These are phyloP conservation scores for Pelecanus crispus DNA, from an alignment of 2,113 vertebrate species.

Conservation along the genomic window DNA sequence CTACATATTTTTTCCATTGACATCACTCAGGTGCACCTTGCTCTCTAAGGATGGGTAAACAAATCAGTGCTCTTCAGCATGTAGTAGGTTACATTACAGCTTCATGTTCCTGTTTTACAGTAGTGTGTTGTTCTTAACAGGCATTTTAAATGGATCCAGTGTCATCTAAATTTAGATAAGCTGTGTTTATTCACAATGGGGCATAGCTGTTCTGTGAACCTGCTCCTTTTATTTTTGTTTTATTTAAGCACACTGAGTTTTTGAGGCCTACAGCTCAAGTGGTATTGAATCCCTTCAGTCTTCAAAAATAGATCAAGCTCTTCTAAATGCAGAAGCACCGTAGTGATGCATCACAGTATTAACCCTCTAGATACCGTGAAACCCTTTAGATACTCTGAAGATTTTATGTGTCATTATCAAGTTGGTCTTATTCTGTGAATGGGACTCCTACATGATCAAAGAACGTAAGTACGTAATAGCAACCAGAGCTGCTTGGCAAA, in stretches of 20 bases:
- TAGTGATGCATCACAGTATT: neutral
- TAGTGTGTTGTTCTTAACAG: slow-evolving; percentile 9
- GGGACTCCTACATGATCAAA: neutral
- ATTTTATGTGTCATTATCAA: neutral
- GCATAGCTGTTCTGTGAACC: neutral
- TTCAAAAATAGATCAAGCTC: slow-evolving; percentile 17
- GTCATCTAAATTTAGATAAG: slow-evolving; percentile 54
- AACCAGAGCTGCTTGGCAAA: neutral
- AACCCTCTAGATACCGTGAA: neutral
- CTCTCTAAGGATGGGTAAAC: neutral
- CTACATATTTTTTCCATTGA: slow-evolving; percentile 4
- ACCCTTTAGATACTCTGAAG: neutral
- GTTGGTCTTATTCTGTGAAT: neutral
- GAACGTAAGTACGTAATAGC: neutral
- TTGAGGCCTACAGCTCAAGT: neutral
- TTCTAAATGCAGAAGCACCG: neutral
- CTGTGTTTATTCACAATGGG: slow-evolving; percentile 29
- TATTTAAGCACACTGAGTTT: slow-evolving; percentile 11
- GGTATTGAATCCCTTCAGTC: neutral
- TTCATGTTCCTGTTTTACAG: slow-evolving; percentile 14
- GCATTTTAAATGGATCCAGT: slow-evolving; percentile 24
- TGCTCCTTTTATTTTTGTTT: neutral
- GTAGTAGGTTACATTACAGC: neutral
- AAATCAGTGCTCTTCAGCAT: neutral
- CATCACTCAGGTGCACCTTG: slow-evolving; percentile 1